phyloP scores from a whole-genome alignment of 2,113 vertebrate genomes.

The Phainopepla nitens region DNA sequence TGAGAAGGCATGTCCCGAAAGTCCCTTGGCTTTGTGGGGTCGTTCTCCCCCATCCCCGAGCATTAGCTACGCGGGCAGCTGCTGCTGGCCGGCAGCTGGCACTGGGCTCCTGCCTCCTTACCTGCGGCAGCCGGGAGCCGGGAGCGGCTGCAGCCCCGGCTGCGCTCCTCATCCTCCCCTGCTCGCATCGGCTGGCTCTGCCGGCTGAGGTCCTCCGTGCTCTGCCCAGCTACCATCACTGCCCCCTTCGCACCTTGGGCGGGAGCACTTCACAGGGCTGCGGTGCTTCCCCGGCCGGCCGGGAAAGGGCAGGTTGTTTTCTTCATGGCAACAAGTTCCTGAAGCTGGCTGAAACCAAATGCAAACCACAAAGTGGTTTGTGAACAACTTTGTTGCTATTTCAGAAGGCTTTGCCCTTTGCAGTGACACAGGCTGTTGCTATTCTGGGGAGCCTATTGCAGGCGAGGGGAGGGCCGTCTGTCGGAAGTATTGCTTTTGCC shows the following conservation, averaged over 20 bases:
- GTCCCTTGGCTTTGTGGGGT: neutral
- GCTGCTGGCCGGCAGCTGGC: neutral
- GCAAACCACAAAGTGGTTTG: constrained; percentile 63
- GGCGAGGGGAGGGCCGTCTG: constrained; percentile 69
- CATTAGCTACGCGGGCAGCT: neutral
- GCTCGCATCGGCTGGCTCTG: constrained; percentile 8
- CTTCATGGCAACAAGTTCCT: constrained; percentile 59
- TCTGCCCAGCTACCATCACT: constrained; percentile 65
- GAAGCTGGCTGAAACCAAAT: constrained; percentile 23
- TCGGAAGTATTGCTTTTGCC: constrained; percentile 56
- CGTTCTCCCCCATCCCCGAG: neutral
- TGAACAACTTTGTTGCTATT: constrained; percentile 78
- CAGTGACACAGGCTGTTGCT: constrained; percentile 77
- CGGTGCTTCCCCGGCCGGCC: neutral
- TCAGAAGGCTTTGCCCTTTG: constrained; percentile 78
- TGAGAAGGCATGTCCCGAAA: fast-evolving
- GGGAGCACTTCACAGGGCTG: neutral
- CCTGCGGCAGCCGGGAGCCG: constrained; percentile 54
- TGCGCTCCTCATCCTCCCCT: constrained; percentile 23
- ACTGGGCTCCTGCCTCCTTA: neutral
- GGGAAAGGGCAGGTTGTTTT: neutral
- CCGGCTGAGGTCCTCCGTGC: constrained; percentile 46
- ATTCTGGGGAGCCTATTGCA: constrained; percentile 77
- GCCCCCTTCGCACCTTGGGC: neutral
- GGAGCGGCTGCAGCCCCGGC: neutral